Evolutionary conservation across 2,797 vertebrate genomes (phyloP), one percentile per base, ranked within the genome.

Genomic region (Etheostoma nigrum): DNA sequence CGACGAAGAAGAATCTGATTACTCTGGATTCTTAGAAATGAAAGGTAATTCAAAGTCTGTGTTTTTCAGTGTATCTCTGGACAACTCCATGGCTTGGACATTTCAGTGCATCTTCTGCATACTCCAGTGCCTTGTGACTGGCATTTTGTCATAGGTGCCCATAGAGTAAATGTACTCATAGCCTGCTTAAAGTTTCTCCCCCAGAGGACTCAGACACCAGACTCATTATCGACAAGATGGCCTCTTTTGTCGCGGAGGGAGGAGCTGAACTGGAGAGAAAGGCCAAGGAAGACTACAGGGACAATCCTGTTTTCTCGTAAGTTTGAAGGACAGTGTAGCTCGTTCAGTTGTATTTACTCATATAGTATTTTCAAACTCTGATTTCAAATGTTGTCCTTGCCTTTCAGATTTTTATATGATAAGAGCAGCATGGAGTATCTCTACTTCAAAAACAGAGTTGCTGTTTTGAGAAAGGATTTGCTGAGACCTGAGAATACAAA

Each of bases 121-220:
- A 71, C 74, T 89, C 79, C 79, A 73, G 72, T 83, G 96, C 93
- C 95, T 93, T 94, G 93, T 95, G 90, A 93, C 90, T 91, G 90
- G 68, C 79, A 91, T 92, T 93, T 95, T 95, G 88, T 94, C 95
- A 93, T 94, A 94, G 94, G 93, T 96, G 93, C 92, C 93, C 89
- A 77, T 95, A 94, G 93, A 95, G 89, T 94, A 95, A 95, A 94
- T 94, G 93, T 98, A 98, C 97, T 99, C 94, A 99, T 97, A 97
- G 97, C 95, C 92, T 97, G 96, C 97, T 98, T 98, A 98, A 98
- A 99, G 98, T 99, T 95, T 97, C 96, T 95, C 97, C 98, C 95
- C 98, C 98, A 99, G 97, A 98, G 97, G 98, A 99, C 92, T 91
- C 94, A 76, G 97, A 97, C 92, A 95, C 95, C 89, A 95, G 96